These are phyloP conservation scores for Catocala fraxini DNA, from an alignment of 2,888 invertebrate genomes.

Conservation along the genomic window DNA sequence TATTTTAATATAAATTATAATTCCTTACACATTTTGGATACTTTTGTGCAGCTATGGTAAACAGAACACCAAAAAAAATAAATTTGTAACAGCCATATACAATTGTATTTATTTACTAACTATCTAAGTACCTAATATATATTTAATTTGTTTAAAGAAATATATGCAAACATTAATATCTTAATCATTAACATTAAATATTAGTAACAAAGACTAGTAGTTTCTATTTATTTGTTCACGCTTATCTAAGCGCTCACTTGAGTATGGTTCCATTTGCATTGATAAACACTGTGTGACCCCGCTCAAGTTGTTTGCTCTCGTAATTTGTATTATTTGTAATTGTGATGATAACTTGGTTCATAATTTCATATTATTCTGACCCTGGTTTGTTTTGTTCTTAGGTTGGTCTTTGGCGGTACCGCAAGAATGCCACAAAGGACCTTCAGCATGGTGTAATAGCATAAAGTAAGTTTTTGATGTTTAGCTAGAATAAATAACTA, in stretches of 20 bases:
- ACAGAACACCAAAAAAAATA: no score
- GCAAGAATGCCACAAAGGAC: constrained; percentile 80
- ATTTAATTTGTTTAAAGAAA: no score
- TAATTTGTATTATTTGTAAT: constrained; percentile 42
- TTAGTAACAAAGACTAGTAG: background rate
- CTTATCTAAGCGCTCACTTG: constrained; percentile 19
- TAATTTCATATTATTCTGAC: constrained; percentile 4
- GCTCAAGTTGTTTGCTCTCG: constrained; percentile 34
- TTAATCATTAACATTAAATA: no score
- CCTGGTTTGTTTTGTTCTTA: constrained; percentile 54
- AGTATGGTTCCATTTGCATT: constrained; percentile 16
- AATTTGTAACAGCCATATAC: no score
- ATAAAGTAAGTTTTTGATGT: constrained; percentile 68
- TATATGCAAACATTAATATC: no score
- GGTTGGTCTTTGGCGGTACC: constrained; percentile 76
- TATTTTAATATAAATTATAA: no score
- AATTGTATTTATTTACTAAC: no score
- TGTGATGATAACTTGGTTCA: constrained; percentile 29
- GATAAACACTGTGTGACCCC: constrained; percentile 50
- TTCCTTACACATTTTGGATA: no score
- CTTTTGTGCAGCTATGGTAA: no score
- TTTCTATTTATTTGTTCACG: constrained; percentile 4
- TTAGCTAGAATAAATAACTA: no score
- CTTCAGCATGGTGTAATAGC: constrained; percentile 77
- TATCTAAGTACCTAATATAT: no score